Base-by-base conservation (phyloP, 1,140 invertebrate genomes). In the Neotoxoptera formosana region DNA sequence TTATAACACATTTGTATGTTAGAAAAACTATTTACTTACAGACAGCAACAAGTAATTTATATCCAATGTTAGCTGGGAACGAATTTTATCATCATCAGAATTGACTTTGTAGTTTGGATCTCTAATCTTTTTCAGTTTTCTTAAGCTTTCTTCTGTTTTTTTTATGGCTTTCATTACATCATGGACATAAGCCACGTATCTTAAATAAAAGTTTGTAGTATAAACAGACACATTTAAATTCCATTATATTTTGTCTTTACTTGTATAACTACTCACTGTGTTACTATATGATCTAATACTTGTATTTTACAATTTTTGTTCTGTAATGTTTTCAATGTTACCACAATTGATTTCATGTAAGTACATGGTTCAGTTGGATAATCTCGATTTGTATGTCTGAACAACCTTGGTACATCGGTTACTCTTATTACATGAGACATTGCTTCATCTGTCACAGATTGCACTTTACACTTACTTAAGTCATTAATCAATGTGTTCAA, bases 131-230 rank as follows among this genome's bases (percentile, higher is more conserved):
- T 93, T 93, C 7, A 93, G 45, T 53, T 93, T 93, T 45, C 91
- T 93, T 51, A 93, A 93, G 30, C 91, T 93, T 93, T 93, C 91
- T 93, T 93, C 91, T 9, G 91, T 93, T 84, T 93, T 93, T 41
- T 93, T 93, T 25, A 93, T 93, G 8, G 91, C 91, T 93, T 93
- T 93, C 76, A 93, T 84, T 0, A 93, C 91, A 93, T 93, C 91
- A 84, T 93, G 81, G 41, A 93, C 81, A 41, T 93, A 93, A 86
- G 91, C 91, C 7, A 93, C 48, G 60, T 93, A 93, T 56, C 91
- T 93, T 41, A 51, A 41, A 93, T 47, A 83, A 83, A n/a, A 83
- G 34, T 36, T 36, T 7, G 8, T 21, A 23, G 17, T 83, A 86
- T 45, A 86, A 47, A 76, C n/a, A 17, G 14, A 76, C 4, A 7